Percentiles rank a stretch among this genome's conserved stretches.
phyloP scores from a whole-genome alignment of 2,113 vertebrate species.

The human (Homo sapiens) region DNA sequence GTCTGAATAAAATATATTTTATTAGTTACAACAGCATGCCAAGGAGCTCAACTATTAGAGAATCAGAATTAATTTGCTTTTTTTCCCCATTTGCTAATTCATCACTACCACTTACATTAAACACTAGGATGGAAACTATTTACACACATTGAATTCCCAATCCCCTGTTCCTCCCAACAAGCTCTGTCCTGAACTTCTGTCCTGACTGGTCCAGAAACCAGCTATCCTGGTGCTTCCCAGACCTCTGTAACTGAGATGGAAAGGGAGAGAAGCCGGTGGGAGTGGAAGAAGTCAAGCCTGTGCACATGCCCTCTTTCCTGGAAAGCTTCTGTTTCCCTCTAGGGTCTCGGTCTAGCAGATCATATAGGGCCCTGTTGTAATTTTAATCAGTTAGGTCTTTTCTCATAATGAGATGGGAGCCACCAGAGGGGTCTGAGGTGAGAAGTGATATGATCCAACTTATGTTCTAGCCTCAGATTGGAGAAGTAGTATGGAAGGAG shows the following conservation, averaged over 20 bases:
- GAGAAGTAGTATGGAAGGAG: neutral
- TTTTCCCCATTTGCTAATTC: neutral
- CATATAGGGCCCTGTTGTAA: neutral
- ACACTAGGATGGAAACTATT: neutral
- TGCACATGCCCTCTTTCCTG: neutral
- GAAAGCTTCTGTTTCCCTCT: neutral
- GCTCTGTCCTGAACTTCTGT: neutral
- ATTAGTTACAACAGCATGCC: neutral
- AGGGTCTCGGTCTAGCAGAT: neutral
- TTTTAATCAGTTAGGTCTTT: neutral
- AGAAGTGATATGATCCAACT: neutral
- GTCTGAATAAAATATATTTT: neutral
- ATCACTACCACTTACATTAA: neutral
- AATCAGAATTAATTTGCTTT: neutral
- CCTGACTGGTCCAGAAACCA: neutral
- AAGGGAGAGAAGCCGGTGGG: fast-evolving
- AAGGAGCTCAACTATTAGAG: neutral
- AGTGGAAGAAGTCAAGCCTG: neutral
- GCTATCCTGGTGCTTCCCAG: neutral
- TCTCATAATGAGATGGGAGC: neutral
- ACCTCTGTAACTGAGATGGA: neutral
- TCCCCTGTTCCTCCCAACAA: neutral
- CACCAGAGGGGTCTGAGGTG: neutral
- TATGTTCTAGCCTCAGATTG: neutral
- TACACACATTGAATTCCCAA: neutral